phyloP scores from a whole-genome alignment of 2,113 vertebrate species.

The Pogona vitticeps region DNA sequence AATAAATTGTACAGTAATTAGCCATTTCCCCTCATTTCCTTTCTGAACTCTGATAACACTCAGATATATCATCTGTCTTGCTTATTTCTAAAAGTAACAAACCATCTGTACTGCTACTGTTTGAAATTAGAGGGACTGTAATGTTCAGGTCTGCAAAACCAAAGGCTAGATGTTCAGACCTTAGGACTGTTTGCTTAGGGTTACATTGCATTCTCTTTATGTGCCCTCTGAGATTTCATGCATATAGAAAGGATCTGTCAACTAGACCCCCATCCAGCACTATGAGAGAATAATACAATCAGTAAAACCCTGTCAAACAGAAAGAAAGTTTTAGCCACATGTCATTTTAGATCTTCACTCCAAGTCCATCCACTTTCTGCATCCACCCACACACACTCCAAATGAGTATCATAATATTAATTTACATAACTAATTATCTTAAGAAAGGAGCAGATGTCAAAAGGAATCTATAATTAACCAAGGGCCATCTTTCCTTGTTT shows the following conservation, averaged over 20 bases:
- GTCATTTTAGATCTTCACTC: background rate
- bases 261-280: background rate
- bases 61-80: constrained; percentile 7
- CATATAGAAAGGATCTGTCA: background rate
- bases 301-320: background rate
- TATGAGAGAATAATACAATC: background rate
- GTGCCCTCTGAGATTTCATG: background rate
- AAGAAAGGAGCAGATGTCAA: constrained; percentile 8
- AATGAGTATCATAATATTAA: background rate
- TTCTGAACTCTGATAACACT: constrained; percentile 39
- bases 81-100: constrained; percentile 10
- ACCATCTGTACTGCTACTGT: constrained; percentile 25
- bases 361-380: background rate
- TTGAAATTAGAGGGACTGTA: constrained; percentile 33
- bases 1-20: constrained; percentile 40
- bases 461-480: constrained; percentile 5
- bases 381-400: background rate
- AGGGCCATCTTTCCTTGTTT: background rate
- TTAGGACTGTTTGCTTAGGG: background rate
- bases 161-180: constrained; percentile 4
- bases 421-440: constrained; percentile 24
- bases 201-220: background rate
- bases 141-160: constrained; percentile 19
- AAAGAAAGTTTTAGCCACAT: background rate
- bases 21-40: constrained; percentile 40